A percentile compares a stretch with the other conserved stretches of the same genome.
phyloP scores from a whole-genome alignment of 2,797 vertebrate species.

The Denticeps clupeoides region DNA sequence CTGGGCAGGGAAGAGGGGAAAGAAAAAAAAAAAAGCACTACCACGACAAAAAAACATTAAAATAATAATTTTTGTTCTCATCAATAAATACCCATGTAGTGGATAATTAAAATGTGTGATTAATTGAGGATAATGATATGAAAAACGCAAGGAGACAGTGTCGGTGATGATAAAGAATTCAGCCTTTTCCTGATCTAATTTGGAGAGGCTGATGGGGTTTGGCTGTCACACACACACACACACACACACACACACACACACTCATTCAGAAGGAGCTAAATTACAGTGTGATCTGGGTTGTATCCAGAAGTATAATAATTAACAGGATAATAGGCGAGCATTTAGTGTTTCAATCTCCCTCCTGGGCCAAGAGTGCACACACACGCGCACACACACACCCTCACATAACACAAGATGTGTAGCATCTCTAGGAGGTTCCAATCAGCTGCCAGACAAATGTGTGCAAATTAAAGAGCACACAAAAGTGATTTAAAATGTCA shows the following conservation, averaged over 20 bases:
- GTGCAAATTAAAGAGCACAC: too few relatives aligned
- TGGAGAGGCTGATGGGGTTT: conserved; percentile 28
- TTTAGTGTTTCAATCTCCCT: conserved; percentile 50
- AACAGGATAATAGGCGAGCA: conserved; percentile 54
- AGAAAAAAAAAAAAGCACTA: conserved; percentile 28
- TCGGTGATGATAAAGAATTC: conserved; percentile 39
- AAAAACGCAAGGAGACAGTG: conserved; percentile 48
- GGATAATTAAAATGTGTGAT: conserved; percentile 61
- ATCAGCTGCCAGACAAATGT: too few relatives aligned
- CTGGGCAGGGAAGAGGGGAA: conserved; percentile 39
- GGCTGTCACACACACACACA: conserved; percentile 12
- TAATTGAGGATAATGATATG: conserved; percentile 56
- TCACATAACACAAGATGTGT: conserved; percentile 4
- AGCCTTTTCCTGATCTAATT: conserved; percentile 29
- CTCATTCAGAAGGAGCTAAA: conserved; percentile 23
- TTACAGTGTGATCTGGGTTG: conserved; percentile 25
- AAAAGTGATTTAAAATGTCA: too few relatives aligned
- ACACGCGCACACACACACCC: conserved; percentile 9
- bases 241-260: conserved; percentile 21
- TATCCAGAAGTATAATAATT: conserved; percentile 49
- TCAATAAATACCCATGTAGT: conserved; percentile 48
- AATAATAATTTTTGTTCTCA: conserved; percentile 53
- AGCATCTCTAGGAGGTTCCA: too few relatives aligned
- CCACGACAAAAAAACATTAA: conserved; percentile 56
- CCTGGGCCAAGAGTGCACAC: conserved; percentile 28